Conservation (phyloP, 2,888 invertebrate species). For the Meiosimyza platycephala region DNA sequence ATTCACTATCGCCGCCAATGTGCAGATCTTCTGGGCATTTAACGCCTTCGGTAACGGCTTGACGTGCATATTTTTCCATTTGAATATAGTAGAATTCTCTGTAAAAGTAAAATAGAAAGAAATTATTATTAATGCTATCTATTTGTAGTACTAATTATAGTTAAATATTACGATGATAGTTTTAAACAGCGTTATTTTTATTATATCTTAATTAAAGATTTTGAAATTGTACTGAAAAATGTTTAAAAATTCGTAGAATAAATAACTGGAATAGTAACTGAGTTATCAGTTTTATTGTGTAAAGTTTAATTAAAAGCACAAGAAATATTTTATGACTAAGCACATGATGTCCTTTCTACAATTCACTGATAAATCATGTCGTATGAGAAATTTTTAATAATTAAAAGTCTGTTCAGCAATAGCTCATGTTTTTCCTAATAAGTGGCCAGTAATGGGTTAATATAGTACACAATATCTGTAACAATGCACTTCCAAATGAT, state of each 20-base stretch:
- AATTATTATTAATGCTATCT: background rate
- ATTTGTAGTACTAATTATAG: background rate
- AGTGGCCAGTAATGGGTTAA: background rate
- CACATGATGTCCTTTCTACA: no score
- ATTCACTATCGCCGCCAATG: slow-evolving; percentile 95
- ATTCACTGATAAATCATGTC: no score
- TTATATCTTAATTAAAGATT: no score
- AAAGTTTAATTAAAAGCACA: no score
- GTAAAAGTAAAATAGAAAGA: slow-evolving; percentile 64
- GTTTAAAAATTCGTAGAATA: no score
- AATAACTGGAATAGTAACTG: background rate
- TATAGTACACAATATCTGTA: background rate
- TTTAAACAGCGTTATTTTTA: background rate
- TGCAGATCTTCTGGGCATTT: slow-evolving; percentile 92
- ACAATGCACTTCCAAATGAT: background rate
- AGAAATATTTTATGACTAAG: no score
- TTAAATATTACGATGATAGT: no score
- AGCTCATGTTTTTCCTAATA: no score
- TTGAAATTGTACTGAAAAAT: no score
- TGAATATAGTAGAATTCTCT: slow-evolving; percentile 99
- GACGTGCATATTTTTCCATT: slow-evolving; percentile 99
- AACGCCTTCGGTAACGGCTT: slow-evolving; percentile 96
- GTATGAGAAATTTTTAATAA: no score
- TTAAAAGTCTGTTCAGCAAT: no score
- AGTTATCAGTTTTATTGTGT: no score